phyloP scores from a whole-genome alignment of 2,797 vertebrate genomes.

The Gallinago solitaria region DNA sequence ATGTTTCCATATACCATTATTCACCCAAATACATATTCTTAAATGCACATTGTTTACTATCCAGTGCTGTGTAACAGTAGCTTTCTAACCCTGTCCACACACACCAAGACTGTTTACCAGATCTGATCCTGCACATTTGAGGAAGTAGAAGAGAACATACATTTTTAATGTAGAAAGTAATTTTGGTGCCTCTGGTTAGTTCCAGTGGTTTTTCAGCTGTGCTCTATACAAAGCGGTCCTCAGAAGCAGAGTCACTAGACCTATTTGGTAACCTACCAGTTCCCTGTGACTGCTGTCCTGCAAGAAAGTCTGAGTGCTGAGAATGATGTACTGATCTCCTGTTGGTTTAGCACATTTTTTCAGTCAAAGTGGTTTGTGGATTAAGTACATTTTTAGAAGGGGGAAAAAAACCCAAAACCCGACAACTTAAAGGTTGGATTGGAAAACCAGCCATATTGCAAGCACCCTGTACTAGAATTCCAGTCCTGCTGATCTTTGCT shows the following conservation, averaged over 20 bases:
- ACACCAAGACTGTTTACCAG: neutral
- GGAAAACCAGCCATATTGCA: neutral
- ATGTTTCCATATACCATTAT: neutral
- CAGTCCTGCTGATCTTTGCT: neutral
- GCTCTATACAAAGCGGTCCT: neutral
- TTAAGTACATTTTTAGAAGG: neutral
- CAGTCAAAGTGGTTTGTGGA: neutral
- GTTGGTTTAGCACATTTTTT: neutral
- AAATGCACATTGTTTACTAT: neutral
- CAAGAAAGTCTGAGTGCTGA: neutral
- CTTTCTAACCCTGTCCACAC: neutral
- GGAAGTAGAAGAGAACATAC: neutral
- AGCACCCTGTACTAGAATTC: neutral
- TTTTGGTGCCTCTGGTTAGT: neutral
- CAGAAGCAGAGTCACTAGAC: neutral
- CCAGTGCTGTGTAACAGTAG: neutral
- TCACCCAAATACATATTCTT: neutral
- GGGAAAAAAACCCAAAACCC: neutral
- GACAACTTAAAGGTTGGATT: neutral
- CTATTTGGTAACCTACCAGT: neutral
- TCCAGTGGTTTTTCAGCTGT: neutral
- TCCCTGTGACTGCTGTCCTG: neutral
- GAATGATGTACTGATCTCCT: neutral
- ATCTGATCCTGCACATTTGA: neutral
- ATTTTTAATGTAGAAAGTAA: neutral